Evolutionary conservation across 1,140 invertebrate genomes (phyloP).

Genomic region (Gryllus bimaculatus): DNA sequence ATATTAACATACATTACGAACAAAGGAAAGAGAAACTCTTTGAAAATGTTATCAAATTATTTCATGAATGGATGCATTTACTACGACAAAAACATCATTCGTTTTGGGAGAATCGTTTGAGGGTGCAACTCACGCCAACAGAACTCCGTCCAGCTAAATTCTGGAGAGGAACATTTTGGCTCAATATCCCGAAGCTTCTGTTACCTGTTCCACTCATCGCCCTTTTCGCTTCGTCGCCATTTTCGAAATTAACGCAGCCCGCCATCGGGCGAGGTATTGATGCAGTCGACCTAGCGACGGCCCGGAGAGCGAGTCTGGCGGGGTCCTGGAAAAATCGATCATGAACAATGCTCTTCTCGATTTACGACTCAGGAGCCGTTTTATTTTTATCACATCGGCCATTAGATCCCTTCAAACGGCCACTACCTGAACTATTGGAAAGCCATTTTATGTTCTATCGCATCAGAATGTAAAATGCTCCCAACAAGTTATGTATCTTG

Average conservation of each 20-base stretch:
- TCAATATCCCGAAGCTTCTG: neutral
- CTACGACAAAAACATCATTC: no score
- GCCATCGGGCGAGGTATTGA: neutral
- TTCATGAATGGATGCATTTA: no score
- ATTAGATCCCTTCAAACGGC: neutral
- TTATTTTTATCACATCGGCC: neutral
- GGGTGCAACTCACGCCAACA: no score
- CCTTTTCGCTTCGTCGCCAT: neutral
- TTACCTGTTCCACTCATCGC: neutral
- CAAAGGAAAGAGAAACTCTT: no score
- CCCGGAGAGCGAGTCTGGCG: no score
- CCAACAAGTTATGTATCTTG: constrained; percentile 4
- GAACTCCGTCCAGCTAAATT: neutral
- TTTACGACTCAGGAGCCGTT: neutral
- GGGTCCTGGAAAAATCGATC: neutral
- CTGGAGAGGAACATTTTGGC: no score
- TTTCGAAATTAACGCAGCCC: neutral
- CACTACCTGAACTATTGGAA: constrained; percentile 4
- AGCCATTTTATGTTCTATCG: constrained; percentile 1
- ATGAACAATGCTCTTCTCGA: neutral
- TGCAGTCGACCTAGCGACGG: neutral
- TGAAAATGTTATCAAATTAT: no score
- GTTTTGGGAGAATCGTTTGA: no score
- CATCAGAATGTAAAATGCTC: neutral
- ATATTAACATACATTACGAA: no score